These are phyloP conservation scores for Sphaeramia orbicularis DNA, from an alignment of 2,797 vertebrate species.

Conservation along the genomic window DNA sequence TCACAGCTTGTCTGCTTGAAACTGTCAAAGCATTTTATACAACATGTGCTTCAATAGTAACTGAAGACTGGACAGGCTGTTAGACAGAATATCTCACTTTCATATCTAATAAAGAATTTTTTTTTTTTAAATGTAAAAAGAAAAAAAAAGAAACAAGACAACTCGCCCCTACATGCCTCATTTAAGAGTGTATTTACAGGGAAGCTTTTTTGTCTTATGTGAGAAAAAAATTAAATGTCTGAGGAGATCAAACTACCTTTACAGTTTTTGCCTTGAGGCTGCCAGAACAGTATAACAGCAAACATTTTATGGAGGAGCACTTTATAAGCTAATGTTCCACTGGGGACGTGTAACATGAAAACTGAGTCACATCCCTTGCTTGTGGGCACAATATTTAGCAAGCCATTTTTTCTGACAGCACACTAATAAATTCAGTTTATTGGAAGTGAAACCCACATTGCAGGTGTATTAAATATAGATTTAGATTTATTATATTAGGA, in stretches of 20 bases:
- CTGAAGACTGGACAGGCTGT: slow-evolving; percentile 19
- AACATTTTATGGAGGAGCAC: slow-evolving; percentile 68
- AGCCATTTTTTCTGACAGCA: slow-evolving; percentile 44
- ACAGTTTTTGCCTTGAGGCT: slow-evolving; percentile 60
- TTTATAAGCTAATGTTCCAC: slow-evolving; percentile 73
- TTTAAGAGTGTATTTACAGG: slow-evolving; percentile 31
- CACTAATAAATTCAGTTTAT: slow-evolving; percentile 56
- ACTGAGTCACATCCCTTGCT: slow-evolving; percentile 69
- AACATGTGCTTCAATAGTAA: slow-evolving; percentile 15
- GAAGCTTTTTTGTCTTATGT: slow-evolving; percentile 28
- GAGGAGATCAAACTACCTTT: slow-evolving; percentile 56
- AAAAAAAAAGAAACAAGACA: slow-evolving; percentile 24
- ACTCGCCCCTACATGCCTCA: slow-evolving; percentile 10
- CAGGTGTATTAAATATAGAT: slow-evolving; percentile 51
- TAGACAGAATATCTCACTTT: slow-evolving; percentile 3
- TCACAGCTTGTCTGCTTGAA: slow-evolving; percentile 30
- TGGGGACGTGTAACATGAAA: slow-evolving; percentile 66
- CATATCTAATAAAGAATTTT: slow-evolving; percentile 5
- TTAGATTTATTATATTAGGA: slow-evolving; percentile 8
- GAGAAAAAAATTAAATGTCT: slow-evolving; percentile 40
- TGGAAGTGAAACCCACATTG: slow-evolving; percentile 25
- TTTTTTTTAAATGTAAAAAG: background rate
- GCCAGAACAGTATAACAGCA: slow-evolving; percentile 49
- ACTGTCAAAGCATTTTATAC: slow-evolving; percentile 11
- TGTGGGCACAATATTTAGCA: slow-evolving; percentile 71